Percentiles rank a stretch among this genome's conserved stretches.
Conservation (phyloP, 2,113 vertebrate species). For the Herpetotheres cachinnans region DNA sequence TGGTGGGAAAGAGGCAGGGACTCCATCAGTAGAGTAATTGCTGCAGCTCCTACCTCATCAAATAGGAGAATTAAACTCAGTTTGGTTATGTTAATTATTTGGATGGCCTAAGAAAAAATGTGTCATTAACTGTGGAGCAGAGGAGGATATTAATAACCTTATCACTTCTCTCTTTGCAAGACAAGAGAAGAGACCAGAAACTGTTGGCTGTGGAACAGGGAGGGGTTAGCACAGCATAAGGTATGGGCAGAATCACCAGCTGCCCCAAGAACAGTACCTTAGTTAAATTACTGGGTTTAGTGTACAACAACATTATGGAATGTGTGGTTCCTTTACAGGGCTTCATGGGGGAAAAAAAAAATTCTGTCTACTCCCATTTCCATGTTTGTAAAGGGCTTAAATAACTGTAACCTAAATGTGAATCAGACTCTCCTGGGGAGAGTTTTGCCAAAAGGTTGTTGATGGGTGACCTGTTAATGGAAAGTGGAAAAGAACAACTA, state of each 20-base stretch:
- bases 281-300: neutral
- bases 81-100: conserved; percentile 18
- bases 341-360: fast-evolving
- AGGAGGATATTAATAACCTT: neutral
- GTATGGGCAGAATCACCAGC: neutral
- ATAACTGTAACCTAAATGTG: neutral
- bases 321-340: neutral
- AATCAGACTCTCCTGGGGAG: neutral
- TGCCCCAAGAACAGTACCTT: neutral
- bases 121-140: neutral
- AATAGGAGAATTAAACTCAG: neutral
- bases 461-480: neutral
- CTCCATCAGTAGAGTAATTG: neutral
- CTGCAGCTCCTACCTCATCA: neutral
- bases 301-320: neutral
- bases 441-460: neutral
- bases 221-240: neutral
- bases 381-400: neutral
- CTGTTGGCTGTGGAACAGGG: neutral
- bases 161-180: neutral
- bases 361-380: neutral
- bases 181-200: neutral
- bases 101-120: neutral
- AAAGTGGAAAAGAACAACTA: neutral
- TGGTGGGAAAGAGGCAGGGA: neutral